These are phyloP conservation scores for Drosophila pseudoananassae DNA, from an alignment of 1,140 invertebrate genomes.

Conservation along the genomic window DNA sequence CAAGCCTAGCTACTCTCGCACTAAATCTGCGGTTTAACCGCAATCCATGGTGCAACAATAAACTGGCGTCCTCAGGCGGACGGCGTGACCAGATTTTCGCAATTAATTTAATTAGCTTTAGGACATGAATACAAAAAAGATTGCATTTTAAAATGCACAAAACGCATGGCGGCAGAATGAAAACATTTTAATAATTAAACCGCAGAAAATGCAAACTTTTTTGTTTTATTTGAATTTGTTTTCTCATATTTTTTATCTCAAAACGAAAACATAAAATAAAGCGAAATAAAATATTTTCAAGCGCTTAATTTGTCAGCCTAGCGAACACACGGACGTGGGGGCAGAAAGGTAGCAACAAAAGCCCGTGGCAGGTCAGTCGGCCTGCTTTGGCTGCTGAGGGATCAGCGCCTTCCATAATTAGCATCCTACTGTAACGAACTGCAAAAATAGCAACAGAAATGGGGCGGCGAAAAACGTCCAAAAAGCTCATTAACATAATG, in stretches of 20 bases:
- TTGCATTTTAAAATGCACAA: constrained; percentile 55
- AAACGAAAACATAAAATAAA: constrained; percentile 25
- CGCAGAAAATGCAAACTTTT: constrained; percentile 57
- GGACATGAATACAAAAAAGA: constrained; percentile 28
- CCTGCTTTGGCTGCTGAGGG: constrained; percentile 13
- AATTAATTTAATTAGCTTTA: constrained; percentile 72
- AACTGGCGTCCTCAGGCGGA: constrained; percentile 9
- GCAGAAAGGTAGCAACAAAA: constrained; percentile 24
- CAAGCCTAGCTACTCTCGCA: constrained; percentile 21
- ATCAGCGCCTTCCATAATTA: constrained; percentile 46
- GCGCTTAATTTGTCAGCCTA: constrained; percentile 56
- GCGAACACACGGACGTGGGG: constrained; percentile 7
- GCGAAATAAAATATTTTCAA: constrained; percentile 44
- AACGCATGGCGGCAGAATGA: constrained; percentile 55
- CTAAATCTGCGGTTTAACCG: constrained; percentile 59
- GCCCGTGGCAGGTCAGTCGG: constrained; percentile 32
- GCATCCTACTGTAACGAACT: constrained; percentile 32
- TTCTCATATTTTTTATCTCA: constrained; percentile 1
- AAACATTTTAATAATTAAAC: constrained; percentile 81
- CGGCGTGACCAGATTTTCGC: constrained; percentile 35
- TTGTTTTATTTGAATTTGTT: constrained; percentile 12
- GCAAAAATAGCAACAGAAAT: constrained; percentile 31
- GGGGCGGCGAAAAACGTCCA: constrained; percentile 36
- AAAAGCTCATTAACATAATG: constrained; percentile 80
- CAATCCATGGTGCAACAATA: constrained; percentile 52